phyloP scores from a whole-genome alignment of 1,140 invertebrate species.

The Dendroctonus ponderosae region DNA sequence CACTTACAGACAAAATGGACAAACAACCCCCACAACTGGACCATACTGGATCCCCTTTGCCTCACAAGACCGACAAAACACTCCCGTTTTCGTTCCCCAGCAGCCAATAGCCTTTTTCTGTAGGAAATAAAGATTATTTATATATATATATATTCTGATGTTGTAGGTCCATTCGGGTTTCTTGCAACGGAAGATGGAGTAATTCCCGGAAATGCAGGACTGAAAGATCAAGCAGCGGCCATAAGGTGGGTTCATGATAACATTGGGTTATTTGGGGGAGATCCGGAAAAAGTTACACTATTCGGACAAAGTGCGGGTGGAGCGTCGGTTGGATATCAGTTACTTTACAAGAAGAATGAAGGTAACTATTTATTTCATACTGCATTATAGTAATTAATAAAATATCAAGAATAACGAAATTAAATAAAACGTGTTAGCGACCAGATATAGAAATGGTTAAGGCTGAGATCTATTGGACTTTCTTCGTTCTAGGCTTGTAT shows the following conservation, averaged over 20 bases:
- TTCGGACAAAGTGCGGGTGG: slow-evolving; percentile 69
- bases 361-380: slow-evolving; percentile 39
- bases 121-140: too few species aligned
- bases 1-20: too few species aligned
- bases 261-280: slow-evolving; percentile 69
- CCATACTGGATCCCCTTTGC: too few species aligned
- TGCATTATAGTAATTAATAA: slow-evolving; percentile 42
- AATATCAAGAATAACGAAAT: not conserved
- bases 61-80: too few species aligned
- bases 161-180: slow-evolving; percentile 34
- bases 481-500: slow-evolving; percentile 55
- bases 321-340: slow-evolving; percentile 54
- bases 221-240: slow-evolving; percentile 71
- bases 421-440: slow-evolving; percentile 34
- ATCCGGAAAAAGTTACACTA: slow-evolving; percentile 66
- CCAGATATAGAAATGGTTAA: not conserved
- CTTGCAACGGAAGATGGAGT: slow-evolving; percentile 52
- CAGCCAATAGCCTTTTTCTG: too few species aligned
- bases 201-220: slow-evolving; percentile 71
- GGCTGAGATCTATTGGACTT: not conserved
- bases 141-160: too few species aligned
- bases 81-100: too few species aligned
- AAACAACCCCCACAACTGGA: too few species aligned
- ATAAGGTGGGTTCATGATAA: slow-evolving; percentile 70
- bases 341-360: slow-evolving; percentile 26